phyloP scores from a whole-genome alignment of 2,797 vertebrate species.

The Amblyraja radiata region DNA sequence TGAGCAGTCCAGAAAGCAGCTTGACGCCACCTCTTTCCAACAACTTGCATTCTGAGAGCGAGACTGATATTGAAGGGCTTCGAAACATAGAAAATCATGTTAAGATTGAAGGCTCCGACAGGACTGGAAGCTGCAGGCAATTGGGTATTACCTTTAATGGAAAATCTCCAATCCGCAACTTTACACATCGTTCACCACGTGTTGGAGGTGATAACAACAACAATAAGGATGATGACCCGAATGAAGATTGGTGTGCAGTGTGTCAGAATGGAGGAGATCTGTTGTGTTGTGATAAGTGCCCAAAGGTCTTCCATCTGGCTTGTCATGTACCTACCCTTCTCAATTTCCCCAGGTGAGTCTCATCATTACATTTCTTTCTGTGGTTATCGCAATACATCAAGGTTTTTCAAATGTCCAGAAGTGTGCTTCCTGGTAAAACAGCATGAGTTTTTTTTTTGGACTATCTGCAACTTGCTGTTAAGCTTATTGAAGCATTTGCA shows the following conservation, averaged over 20 bases:
- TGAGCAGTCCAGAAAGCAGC: slow-evolving; percentile 89
- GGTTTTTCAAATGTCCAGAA: no score
- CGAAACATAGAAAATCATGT: slow-evolving; percentile 74
- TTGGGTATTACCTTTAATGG: slow-evolving; percentile 69
- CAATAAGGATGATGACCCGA: slow-evolving; percentile 89
- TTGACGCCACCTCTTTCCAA: slow-evolving; percentile 73
- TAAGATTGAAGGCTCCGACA: slow-evolving; percentile 73
- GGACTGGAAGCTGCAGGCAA: slow-evolving; percentile 67
- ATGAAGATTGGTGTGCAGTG: slow-evolving; percentile 98
- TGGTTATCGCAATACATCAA: no score
- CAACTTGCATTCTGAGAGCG: slow-evolving; percentile 58
- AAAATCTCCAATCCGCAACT: slow-evolving; percentile 58
- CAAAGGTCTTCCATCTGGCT: slow-evolving; percentile 97
- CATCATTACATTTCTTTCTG: background rate
- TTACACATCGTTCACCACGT: slow-evolving; percentile 58
- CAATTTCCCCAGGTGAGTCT: slow-evolving; percentile 71
- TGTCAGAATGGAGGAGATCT: slow-evolving; percentile 95
- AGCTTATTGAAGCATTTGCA: no score
- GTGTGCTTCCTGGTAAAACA: no score
- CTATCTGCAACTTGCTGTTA: no score
- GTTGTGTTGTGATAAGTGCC: slow-evolving; percentile 92
- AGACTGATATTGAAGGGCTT: slow-evolving; percentile 64
- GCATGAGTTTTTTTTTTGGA: no score
- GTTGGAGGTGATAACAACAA: slow-evolving; percentile 51
- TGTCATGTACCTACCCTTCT: slow-evolving; percentile 94